phyloP scores from a whole-genome alignment of 2,797 vertebrate species.

The Anabas testudineus region DNA sequence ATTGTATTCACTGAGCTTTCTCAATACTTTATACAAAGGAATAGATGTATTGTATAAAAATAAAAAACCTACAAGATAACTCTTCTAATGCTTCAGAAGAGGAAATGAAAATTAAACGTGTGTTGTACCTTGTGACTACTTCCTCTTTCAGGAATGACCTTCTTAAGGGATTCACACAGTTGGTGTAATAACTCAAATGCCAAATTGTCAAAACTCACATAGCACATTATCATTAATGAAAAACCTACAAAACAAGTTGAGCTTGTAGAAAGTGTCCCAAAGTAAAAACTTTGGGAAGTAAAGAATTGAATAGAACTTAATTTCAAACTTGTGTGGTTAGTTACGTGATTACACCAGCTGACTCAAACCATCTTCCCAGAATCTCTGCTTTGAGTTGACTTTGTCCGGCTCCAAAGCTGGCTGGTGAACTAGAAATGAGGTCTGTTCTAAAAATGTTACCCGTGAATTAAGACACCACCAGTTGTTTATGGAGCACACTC shows the following conservation, averaged over 20 bases:
- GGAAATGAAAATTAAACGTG: too few species aligned
- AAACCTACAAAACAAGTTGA: neutral
- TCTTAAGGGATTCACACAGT: too few species aligned
- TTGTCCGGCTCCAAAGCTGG: conserved; percentile 14
- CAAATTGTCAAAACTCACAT: neutral
- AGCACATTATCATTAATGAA: neutral
- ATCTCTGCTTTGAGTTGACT: conserved; percentile 39
- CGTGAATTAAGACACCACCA: neutral
- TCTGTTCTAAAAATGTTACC: neutral
- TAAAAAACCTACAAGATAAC: too few species aligned
- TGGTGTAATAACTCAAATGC: neutral
- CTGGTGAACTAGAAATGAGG: neutral
- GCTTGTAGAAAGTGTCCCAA: neutral
- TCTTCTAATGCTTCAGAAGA: too few species aligned
- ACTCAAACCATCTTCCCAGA: neutral
- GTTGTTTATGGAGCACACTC: neutral
- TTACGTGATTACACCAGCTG: neutral
- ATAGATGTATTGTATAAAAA: too few species aligned
- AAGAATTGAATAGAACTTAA: neutral
- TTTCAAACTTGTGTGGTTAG: neutral
- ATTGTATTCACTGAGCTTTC: too few species aligned
- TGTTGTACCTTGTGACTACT: too few species aligned
- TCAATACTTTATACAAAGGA: too few species aligned
- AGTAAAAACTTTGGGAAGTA: neutral
- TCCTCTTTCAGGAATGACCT: too few species aligned